Base-by-base conservation (phyloP, 1,140 invertebrate genomes). In the Phenacoccus solenopsis region DNA sequence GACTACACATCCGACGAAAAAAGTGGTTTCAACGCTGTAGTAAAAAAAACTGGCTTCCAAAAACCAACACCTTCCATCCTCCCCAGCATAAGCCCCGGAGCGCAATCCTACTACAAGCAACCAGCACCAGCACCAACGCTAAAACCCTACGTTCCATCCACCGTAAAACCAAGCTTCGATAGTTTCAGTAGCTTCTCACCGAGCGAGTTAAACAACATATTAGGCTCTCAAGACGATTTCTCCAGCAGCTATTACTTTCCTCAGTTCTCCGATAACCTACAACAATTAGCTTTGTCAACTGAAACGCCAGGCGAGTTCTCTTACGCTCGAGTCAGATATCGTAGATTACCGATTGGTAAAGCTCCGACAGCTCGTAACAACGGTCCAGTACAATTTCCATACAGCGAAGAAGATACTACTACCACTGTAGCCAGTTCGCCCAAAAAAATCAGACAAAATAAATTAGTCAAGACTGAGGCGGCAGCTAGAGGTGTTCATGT, bases 1-100 rank as follows among this genome's bases (percentile, higher is more conserved):
- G 84, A 88, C 77, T 91, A 91, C 77, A 84, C 86, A 56, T 87
- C 87, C 9, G 88, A 89, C 75, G 87, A 86, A 79, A 84, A 88
- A 74, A 88, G 86, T 70, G 88, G 88, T 76, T 90, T 90, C 80
- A 88, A 89, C 79, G 88, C 88, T 57, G 81, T 85, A 74, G 87
- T 90, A 10, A 49, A 69, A 22, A 69, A 69, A 49, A 49, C 68
- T 1, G 30, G n/a, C 1, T 56, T 69, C 10, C 68, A 70, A 25
- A 67, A 70, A 28, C 64, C 35, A 13, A 28, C 27, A 0, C 71
- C 68, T n/a, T 7, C 32, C 24, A 38, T 64, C 3, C 5, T 0
- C 21, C 0, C 49, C 24, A 0, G 57, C 12, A n/a, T 28, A n/a
- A 7, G n/a, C 25, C n/a, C 59, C 28, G 0, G 61, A 7, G 2